Evolutionary conservation across 2,888 invertebrate species (phyloP).

Genomic region (Nephrotoma flavescens): DNA sequence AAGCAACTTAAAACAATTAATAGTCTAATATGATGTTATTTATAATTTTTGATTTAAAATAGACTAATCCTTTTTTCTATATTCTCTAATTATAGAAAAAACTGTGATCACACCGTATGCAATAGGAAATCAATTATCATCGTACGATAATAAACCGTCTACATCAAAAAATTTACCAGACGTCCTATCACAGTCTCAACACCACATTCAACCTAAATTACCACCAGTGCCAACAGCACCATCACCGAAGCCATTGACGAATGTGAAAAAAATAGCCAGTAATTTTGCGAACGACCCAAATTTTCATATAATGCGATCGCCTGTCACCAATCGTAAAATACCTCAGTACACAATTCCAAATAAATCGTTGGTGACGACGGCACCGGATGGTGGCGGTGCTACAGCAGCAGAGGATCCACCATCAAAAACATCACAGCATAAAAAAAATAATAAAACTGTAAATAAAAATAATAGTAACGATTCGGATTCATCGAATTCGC

Average conservation of each 20-base stretch:
- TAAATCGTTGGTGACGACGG: slow-evolving; percentile 7
- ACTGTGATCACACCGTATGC: slow-evolving; percentile 9
- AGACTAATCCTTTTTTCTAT: not conserved
- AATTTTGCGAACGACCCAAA: slow-evolving; percentile 23
- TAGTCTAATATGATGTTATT: not conserved
- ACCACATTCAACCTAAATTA: not conserved
- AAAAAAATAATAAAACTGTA: not conserved
- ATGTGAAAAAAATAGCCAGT: slow-evolving; percentile 23
- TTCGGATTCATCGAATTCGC: slow-evolving; percentile 16
- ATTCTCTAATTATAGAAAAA: not conserved
- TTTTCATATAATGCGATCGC: slow-evolving; percentile 16
- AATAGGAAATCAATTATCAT: slow-evolving; percentile 8
- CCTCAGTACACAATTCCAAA: slow-evolving; percentile 17
- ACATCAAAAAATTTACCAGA: slow-evolving; percentile 18
- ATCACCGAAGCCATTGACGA: slow-evolving; percentile 14
- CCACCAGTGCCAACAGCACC: not conserved
- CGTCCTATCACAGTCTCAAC: slow-evolving; percentile 12
- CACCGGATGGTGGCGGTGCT: slow-evolving; percentile 6
- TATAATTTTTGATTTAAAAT: not conserved
- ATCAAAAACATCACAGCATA: slow-evolving; percentile 1
- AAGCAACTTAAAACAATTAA: not conserved
- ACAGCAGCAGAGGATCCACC: slow-evolving; percentile 10
- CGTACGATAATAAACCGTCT: slow-evolving; percentile 10
- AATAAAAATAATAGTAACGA: not conserved
- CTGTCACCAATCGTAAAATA: slow-evolving; percentile 14